Base-by-base conservation (phyloP, 2,888 invertebrate genomes). In the Athetis lepigone region DNA sequence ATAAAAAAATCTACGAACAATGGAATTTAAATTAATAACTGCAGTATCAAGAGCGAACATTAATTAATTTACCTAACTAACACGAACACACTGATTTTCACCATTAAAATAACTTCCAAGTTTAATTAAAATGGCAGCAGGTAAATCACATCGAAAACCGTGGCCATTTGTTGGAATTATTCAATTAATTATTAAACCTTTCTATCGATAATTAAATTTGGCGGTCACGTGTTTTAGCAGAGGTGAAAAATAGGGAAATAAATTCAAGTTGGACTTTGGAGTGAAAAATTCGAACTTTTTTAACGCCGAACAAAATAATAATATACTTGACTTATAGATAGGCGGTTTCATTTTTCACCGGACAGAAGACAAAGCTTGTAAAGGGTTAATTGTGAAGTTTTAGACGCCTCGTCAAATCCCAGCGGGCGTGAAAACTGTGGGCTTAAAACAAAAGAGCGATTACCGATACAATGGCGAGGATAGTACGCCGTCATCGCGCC, bases 331-430 rank as follows among this genome's bases (percentile, higher is more conserved):
- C 39, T 63, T 36, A 50, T 63, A 49, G 71, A 74, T 46, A 60
- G 46, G 21, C 8, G 39, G 58, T 55, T 52, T 60, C 46, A 68
- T 73, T 78, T 81, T 74, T 70, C 73, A 75, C 29, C 45, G 51
- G 39, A 52, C 65, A 63, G 50, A 59, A 29, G 54, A 70, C 62
- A 70, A 70, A 64, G 57, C 45, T 18, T 66, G 18, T 37, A 42
- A 54, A 63, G 47, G 50, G 58, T 58, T 66, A 76, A 76, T 81
- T 77, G 58, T 72, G 67, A 72, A 71, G 69, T 73, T 76, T 69
- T 33, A 45, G 43, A 61, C 54, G 58, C 52, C 62, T 46, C 52
- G 59, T 65, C 68, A 49, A 61, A 45, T 58, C n/a, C 46, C 60
- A 25, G 47, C 66, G 50, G 58, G 46, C 72, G 47, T 72, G 51